Percentiles rank a stretch among this genome's conserved stretches.
Evolutionary conservation across 1,140 invertebrate genomes (phyloP).

Genomic region (Nylanderia fulva): DNA sequence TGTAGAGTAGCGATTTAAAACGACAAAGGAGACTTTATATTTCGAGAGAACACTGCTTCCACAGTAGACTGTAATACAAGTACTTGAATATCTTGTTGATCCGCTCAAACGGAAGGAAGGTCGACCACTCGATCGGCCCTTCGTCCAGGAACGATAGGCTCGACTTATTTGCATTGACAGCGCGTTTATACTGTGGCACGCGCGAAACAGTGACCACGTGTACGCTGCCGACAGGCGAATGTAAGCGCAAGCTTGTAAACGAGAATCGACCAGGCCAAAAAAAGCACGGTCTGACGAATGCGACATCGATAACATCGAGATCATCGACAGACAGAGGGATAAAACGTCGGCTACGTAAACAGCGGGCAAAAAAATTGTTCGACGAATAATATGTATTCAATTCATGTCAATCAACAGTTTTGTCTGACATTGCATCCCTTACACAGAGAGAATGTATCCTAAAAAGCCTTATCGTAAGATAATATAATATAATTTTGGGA

Average conservation of each 20-base stretch:
- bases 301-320: constrained; percentile 38
- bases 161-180: constrained; percentile 42
- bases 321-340: constrained; percentile 3
- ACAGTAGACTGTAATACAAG: background rate
- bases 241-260: constrained; percentile 64
- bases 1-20: too few species aligned
- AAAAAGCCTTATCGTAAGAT: too few species aligned
- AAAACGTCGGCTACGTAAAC: background rate
- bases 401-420: background rate
- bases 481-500: too few species aligned
- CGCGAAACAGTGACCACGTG: constrained; percentile 70
- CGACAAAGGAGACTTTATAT: background rate
- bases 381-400: background rate
- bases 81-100: constrained; percentile 48
- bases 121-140: constrained; percentile 28
- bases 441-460: too few species aligned
- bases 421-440: too few species aligned
- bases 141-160: background rate
- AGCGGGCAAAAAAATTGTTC: background rate
- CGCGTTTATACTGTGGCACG: constrained; percentile 66
- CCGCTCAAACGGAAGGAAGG: constrained; percentile 23
- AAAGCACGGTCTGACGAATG: constrained; percentile 32
- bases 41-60: background rate
- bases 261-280: constrained; percentile 62
- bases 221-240: constrained; percentile 59